Conservation (phyloP, 2,888 invertebrate species). For the Tetheella fluctuosa region DNA sequence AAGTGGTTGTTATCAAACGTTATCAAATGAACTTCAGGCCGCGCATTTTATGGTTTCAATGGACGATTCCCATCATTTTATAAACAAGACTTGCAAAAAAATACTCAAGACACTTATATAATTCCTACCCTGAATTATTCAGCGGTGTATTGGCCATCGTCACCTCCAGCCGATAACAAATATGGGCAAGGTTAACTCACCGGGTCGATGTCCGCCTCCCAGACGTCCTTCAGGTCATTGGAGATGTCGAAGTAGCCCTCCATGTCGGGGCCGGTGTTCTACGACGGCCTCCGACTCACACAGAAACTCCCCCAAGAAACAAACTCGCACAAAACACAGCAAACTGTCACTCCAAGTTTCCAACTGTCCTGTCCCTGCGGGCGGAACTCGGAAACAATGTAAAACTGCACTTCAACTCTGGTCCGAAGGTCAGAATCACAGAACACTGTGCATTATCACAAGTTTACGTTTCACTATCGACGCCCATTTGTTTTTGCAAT, state of each 20-base stretch:
- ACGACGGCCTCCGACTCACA: constrained; percentile 66
- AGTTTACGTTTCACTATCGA: constrained; percentile 76
- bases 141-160: neutral
- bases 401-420: constrained; percentile 54
- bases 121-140: neutral
- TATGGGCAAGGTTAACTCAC: constrained; percentile 85
- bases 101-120: neutral
- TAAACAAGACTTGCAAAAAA: neutral
- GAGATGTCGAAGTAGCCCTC: constrained; percentile 91
- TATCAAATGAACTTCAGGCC: constrained; percentile 37
- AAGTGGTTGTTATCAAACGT: constrained; percentile 33
- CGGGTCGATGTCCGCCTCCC: constrained; percentile 93
- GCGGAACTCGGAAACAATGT: constrained; percentile 59
- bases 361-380: constrained; percentile 57
- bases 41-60: constrained; percentile 13
- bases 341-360: constrained; percentile 65
- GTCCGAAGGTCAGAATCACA: constrained; percentile 51
- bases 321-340: constrained; percentile 67
- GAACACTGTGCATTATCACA: constrained; percentile 72
- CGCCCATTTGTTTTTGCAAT: constrained; percentile 76
- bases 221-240: constrained; percentile 90
- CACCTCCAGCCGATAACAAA: constrained; percentile 55
- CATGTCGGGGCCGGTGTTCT: constrained; percentile 82
- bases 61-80: constrained; percentile 5
- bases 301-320: constrained; percentile 54